phyloP scores from a whole-genome alignment of 2,113 vertebrate genomes.

The Ursus arctos region DNA sequence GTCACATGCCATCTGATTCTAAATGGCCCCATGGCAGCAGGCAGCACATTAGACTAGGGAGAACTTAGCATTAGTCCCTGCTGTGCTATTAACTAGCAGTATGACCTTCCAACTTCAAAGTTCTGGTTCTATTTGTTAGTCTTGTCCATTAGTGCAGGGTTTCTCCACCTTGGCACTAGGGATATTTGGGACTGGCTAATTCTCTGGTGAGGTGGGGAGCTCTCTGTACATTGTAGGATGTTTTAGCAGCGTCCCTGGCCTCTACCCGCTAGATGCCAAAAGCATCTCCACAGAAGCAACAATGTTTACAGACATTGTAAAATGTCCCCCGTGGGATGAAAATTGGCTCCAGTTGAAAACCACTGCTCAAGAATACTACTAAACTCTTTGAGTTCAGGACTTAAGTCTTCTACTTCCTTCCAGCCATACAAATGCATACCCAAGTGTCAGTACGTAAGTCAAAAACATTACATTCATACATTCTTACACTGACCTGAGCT shows the following conservation, averaged over 20 bases:
- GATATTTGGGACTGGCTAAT: not conserved
- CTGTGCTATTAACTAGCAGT: not conserved
- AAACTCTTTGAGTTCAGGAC: not conserved
- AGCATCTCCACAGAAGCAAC: not conserved
- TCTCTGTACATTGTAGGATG: not conserved
- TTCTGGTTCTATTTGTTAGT: constrained; percentile 18
- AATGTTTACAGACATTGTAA: constrained; percentile 5
- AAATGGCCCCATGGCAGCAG: not conserved
- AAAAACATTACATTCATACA: not conserved
- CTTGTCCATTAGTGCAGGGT: not conserved
- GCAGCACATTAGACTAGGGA: not conserved
- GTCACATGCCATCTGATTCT: not conserved
- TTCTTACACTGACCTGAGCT: constrained; percentile 29
- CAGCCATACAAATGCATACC: not conserved
- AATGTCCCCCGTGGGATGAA: not conserved
- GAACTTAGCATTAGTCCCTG: not conserved
- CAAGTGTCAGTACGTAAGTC: not conserved
- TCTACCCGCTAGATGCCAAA: not conserved
- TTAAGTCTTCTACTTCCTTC: not conserved
- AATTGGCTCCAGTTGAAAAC: not conserved
- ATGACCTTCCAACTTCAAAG: constrained; percentile 13
- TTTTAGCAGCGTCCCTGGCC: not conserved
- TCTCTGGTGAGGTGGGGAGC: not conserved
- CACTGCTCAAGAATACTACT: not conserved
- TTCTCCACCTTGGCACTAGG: constrained; percentile 4